phyloP scores from a whole-genome alignment of 1,140 invertebrate species.

The Sycophaga agraensis region DNA sequence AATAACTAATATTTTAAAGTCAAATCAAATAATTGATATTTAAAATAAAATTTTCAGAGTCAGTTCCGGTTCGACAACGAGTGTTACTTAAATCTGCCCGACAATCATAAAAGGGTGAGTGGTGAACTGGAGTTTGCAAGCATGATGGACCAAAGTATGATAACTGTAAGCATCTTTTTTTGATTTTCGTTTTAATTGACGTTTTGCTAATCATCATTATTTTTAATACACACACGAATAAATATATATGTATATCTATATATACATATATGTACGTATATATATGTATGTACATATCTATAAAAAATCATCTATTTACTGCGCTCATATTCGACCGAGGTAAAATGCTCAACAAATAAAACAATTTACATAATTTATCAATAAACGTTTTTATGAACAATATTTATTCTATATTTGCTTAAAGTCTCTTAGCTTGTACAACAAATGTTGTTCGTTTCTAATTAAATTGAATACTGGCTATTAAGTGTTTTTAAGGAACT shows the following conservation, averaged over 20 bases:
- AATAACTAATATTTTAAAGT: not conserved
- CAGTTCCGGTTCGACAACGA: slow-evolving; percentile 99
- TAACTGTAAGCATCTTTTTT: slow-evolving; percentile 61
- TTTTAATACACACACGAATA: no score
- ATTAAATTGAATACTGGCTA: no score
- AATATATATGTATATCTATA: no score
- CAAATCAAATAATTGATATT: slow-evolving; percentile 3
- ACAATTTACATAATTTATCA: no score
- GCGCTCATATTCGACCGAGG: slow-evolving; percentile 46
- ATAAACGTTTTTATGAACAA: no score
- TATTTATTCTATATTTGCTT: no score
- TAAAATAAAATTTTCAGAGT: slow-evolving; percentile 67
- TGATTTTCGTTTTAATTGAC: slow-evolving; percentile 49
- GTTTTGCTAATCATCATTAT: slow-evolving; percentile 35
- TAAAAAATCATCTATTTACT: slow-evolving; percentile 36
- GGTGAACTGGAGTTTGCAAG: slow-evolving; percentile 57
- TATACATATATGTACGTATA: no score
- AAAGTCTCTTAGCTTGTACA: no score
- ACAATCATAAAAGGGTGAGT: slow-evolving; percentile 95
- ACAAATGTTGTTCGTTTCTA: no score
- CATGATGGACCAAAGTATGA: slow-evolving; percentile 60
- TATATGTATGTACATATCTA: no score
- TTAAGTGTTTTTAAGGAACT: no score
- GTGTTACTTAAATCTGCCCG: slow-evolving; percentile 90
- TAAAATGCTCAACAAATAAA: slow-evolving; percentile 40